phyloP scores from a whole-genome alignment of 2,888 invertebrate genomes.

The Pemphredon lugubris region DNA sequence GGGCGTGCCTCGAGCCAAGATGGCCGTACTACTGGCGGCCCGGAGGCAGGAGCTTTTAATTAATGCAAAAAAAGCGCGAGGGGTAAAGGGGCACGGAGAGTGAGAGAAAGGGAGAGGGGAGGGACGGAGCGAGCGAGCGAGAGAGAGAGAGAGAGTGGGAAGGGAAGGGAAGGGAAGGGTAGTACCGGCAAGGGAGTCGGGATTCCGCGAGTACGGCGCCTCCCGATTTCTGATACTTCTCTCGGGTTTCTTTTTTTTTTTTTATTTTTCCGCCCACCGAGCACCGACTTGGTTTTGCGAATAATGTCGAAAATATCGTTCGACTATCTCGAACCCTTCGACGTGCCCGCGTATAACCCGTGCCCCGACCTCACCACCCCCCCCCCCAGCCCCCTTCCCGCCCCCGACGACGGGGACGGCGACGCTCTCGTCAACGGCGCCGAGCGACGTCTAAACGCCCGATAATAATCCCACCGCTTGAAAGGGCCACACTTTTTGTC shows the following conservation, averaged over 20 bases:
- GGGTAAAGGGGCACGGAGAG: conserved; percentile 41
- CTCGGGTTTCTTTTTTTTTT: conserved; percentile 7
- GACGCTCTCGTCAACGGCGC: too few species aligned
- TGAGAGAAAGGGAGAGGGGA: too few species aligned
- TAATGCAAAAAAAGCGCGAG: conserved; percentile 75
- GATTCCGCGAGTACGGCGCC: conserved; percentile 44
- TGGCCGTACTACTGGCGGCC: conserved; percentile 76
- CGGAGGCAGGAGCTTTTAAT: conserved; percentile 79
- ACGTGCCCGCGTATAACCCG: not conserved
- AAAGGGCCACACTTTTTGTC: conserved; percentile 51
- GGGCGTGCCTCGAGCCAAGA: conserved; percentile 80
- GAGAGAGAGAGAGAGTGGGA: conserved; percentile 32
- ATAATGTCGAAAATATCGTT: conserved; percentile 39
- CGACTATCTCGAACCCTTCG: conserved; percentile 20
- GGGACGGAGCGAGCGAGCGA: conserved; percentile 43
- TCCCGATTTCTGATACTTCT: conserved; percentile 45
- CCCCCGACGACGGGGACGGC: too few species aligned
- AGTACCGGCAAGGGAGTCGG: conserved; percentile 44
- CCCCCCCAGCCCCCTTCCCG: too few species aligned
- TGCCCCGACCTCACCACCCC: too few species aligned
- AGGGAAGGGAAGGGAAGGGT: conserved; percentile 36
- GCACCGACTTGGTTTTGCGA: conserved; percentile 39
- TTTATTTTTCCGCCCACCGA: conserved; percentile 20
- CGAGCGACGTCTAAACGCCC: conserved; percentile 11
- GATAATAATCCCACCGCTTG: conserved; percentile 35